Conservation (phyloP, 1,140 invertebrate genomes). For the Atta colombica region DNA sequence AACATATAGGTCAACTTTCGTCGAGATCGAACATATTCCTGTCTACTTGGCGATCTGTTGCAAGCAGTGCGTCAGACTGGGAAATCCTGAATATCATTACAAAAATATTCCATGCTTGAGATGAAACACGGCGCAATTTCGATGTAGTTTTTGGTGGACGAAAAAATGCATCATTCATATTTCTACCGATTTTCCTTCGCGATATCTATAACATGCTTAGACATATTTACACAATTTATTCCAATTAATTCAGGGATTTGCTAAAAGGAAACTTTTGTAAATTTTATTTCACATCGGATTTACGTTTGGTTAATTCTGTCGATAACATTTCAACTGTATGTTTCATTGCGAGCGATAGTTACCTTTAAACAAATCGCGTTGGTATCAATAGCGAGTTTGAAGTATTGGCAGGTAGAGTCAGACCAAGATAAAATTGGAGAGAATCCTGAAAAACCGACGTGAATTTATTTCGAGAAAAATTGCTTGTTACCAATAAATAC, state of each 20-base stretch:
- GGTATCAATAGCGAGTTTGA: background rate
- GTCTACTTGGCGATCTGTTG: background rate
- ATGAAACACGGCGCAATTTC: background rate
- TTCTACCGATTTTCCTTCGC: background rate
- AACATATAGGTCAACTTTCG: constrained; percentile 37
- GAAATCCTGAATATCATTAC: constrained; percentile 23
- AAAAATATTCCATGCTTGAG: background rate
- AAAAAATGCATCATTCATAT: constrained; percentile 12
- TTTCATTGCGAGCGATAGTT: constrained; percentile 34
- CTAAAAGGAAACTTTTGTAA: background rate
- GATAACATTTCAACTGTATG: background rate
- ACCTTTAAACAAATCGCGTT: constrained; percentile 30
- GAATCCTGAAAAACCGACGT: background rate
- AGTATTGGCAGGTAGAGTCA: constrained; percentile 3
- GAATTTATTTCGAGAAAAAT: constrained; percentile 46
- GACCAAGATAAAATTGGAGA: background rate
- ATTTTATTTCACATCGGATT: constrained; percentile 6
- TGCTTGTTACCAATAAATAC: constrained; percentile 25
- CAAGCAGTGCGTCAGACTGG: background rate
- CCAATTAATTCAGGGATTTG: background rate
- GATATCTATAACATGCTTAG: background rate
- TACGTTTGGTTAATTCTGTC: constrained; percentile 5
- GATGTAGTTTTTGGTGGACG: background rate
- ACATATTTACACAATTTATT: background rate
- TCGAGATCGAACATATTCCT: constrained; percentile 4